These are phyloP conservation scores for Tamandua tetradactyla DNA, from an alignment of 2,797 vertebrate species.

Conservation along the genomic window DNA sequence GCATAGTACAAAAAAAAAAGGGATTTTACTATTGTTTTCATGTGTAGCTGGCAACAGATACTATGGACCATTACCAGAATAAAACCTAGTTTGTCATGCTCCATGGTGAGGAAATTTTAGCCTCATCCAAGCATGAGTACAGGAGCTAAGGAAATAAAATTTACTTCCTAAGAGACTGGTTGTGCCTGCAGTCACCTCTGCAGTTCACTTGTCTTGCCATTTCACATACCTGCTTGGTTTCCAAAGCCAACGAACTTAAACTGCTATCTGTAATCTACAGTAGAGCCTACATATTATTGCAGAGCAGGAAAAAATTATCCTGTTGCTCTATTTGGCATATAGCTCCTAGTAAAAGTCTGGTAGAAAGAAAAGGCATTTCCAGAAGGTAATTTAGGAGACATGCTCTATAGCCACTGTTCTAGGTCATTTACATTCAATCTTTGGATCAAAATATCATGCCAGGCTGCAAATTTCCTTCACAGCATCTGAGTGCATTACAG, in stretches of 20 bases:
- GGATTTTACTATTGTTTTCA: neutral
- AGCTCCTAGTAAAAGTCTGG: neutral
- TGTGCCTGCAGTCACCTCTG: neutral
- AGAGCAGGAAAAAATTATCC: neutral
- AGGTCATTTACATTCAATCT: neutral
- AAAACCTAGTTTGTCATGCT: neutral
- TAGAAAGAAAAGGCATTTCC: neutral
- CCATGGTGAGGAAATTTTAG: neutral
- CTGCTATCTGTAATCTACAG: neutral
- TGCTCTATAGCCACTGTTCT: neutral
- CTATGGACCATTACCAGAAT: neutral
- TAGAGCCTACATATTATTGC: neutral
- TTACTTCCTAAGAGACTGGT: neutral
- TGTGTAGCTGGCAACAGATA: neutral
- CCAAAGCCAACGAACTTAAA: neutral
- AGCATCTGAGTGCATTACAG: accelerated
- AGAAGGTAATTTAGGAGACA: neutral
- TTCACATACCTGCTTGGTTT: neutral
- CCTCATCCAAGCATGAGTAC: neutral
- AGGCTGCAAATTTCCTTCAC: neutral
- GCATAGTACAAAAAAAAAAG: too few species aligned
- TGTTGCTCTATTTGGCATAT: neutral
- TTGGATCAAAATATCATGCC: neutral
- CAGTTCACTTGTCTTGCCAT: neutral
- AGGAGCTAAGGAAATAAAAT: neutral